Conservation (phyloP, 1,140 invertebrate species). For the Drosophila sulfurigaster region DNA sequence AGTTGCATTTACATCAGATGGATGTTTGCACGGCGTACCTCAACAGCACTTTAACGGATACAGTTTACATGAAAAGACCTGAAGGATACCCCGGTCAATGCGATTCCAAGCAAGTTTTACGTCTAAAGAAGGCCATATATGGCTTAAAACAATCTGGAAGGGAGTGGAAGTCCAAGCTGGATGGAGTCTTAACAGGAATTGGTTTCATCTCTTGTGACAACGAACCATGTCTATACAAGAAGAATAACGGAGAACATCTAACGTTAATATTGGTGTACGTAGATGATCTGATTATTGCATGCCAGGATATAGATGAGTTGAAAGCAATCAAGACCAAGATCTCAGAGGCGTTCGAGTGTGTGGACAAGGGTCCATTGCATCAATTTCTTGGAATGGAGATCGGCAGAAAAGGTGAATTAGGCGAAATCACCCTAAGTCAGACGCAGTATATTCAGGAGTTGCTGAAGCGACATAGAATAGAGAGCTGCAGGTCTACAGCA, state of each 20-base stretch:
- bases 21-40: background rate
- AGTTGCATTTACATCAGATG: no score
- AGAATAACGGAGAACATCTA: background rate
- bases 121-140: slow-evolving; percentile 19
- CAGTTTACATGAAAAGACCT: background rate
- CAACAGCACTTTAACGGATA: background rate
- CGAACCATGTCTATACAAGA: slow-evolving; percentile 7
- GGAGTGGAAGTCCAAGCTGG: slow-evolving; percentile 14
- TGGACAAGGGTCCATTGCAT: no score
- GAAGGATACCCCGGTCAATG: background rate
- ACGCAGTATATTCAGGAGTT: no score
- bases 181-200: background rate
- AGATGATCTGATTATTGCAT: background rate
- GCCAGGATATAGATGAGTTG: background rate
- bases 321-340: no score
- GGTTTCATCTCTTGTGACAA: background rate
- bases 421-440: no score
- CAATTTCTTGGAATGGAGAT: no score
- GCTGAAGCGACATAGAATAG: no score
- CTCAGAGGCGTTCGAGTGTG: no score
- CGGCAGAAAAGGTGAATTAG: no score
- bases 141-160: background rate
- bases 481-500: no score
- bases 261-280: background rate
- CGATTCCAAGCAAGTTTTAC: background rate